Evolutionary conservation across 2,797 vertebrate species (phyloP).

Genomic region (Podargus strigoides): DNA sequence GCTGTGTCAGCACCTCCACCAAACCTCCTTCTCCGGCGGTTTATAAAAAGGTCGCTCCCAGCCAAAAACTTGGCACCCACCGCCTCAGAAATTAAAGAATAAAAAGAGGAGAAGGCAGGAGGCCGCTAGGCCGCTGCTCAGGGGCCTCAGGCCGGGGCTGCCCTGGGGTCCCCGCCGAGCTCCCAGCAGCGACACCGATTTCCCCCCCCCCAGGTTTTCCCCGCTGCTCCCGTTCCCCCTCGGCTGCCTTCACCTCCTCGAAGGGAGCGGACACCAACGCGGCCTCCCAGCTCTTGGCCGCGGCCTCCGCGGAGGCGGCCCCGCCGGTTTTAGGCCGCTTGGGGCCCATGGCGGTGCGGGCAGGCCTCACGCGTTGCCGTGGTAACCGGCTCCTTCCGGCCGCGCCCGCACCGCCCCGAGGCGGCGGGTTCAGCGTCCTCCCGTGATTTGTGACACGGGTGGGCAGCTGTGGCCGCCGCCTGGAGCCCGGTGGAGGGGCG

Average conservation of each 20-base stretch:
- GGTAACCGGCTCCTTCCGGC: background rate
- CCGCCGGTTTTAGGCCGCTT: constrained; percentile 45
- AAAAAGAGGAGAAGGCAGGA: background rate
- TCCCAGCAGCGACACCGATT: background rate
- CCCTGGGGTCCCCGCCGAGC: too few relatives aligned
- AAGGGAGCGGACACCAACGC: constrained; percentile 64
- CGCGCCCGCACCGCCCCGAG: background rate
- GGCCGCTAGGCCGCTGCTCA: background rate
- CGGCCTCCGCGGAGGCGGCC: background rate
- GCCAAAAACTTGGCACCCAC: constrained; percentile 48
- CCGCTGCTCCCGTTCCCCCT: too few relatives aligned
- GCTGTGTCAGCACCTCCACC: constrained; percentile 67
- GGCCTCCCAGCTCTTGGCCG: constrained; percentile 60
- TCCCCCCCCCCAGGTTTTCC: too few relatives aligned
- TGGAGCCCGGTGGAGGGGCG: too few relatives aligned
- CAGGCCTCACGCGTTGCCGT: background rate
- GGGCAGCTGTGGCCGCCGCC: background rate
- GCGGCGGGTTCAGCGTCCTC: too few relatives aligned
- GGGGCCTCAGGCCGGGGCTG: background rate
- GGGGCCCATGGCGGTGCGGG: constrained; percentile 53
- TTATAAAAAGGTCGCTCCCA: constrained; percentile 56
- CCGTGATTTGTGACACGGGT: background rate
- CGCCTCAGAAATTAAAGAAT: too few relatives aligned
- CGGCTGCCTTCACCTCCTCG: constrained; percentile 66
- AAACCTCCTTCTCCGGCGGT: constrained; percentile 55